phyloP scores from a whole-genome alignment of 1,140 invertebrate genomes.

The Apolygus lucorum region DNA sequence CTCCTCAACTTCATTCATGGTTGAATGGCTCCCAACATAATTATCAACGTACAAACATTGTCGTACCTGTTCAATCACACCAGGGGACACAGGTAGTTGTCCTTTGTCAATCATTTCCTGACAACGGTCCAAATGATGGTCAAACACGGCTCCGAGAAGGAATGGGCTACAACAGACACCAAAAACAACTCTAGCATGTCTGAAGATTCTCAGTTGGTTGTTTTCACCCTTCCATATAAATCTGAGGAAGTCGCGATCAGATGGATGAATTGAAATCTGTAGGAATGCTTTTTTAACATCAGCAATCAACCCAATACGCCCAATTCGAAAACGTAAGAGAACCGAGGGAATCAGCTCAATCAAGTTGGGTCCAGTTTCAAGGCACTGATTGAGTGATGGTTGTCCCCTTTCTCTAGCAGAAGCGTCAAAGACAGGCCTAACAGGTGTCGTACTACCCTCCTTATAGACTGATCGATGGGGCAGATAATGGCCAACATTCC shows the following conservation, averaged over 20 bases:
- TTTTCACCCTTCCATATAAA: too few species aligned
- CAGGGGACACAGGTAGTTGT: too few species aligned
- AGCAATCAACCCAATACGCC: neutral
- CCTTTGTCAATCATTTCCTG: too few species aligned
- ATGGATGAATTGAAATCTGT: neutral
- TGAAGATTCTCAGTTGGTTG: too few species aligned
- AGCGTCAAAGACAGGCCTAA: neutral
- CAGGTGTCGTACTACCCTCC: slow-evolving; percentile 1
- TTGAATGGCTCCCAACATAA: too few species aligned
- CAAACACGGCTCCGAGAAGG: too few species aligned
- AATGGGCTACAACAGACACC: too few species aligned
- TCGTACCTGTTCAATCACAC: too few species aligned
- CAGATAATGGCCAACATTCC: neutral
- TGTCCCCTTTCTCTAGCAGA: neutral
- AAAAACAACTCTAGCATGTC: too few species aligned
- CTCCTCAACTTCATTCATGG: too few species aligned
- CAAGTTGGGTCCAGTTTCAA: neutral
- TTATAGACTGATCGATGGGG: neutral
- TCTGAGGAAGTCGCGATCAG: neutral
- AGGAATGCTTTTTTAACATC: neutral
- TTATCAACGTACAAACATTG: too few species aligned
- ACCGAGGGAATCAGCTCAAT: neutral
- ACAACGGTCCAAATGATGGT: too few species aligned
- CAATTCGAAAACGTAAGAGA: neutral
- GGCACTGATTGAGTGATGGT: neutral